A percentile compares a stretch with the other conserved stretches of the same genome.
These are phyloP conservation scores for Harmothoe impar DNA, from an alignment of 2,888 invertebrate species.

Conservation along the genomic window DNA sequence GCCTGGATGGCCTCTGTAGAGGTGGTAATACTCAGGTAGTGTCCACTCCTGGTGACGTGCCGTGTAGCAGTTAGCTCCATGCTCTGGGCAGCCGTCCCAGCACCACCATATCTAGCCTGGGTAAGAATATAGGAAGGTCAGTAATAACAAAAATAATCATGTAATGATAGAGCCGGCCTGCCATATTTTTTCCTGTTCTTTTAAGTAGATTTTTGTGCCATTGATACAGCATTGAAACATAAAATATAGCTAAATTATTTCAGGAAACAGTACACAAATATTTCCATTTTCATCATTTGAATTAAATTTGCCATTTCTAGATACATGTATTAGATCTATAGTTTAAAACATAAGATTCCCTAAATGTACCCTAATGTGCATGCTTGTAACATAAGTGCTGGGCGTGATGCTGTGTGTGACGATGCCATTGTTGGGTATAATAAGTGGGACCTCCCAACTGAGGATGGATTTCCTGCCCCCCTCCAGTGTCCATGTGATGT, in stretches of 20 bases:
- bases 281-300: too few species aligned
- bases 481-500: not conserved
- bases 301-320: too few species aligned
- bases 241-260: too few species aligned
- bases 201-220: too few species aligned
- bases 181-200: too few species aligned
- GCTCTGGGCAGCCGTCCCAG: not conserved
- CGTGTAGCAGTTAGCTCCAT: constrained; percentile 16
- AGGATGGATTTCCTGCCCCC: not conserved
- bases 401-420: constrained; percentile 63
- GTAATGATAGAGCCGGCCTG: too few species aligned
- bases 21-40: constrained; percentile 40
- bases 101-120: constrained; percentile 27
- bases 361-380: constrained; percentile 34
- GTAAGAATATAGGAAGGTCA: too few species aligned
- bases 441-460: not conserved
- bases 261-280: too few species aligned
- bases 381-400: not conserved
- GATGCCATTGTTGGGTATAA: constrained; percentile 63
- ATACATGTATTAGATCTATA: too few species aligned
- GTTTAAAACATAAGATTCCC: too few species aligned
- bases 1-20: constrained; percentile 85
- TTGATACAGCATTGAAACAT: too few species aligned
- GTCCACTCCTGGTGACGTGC: not conserved
- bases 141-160: too few species aligned